These are phyloP conservation scores for Leptoclinus maculatus DNA, from an alignment of 2,797 vertebrate genomes.

Conservation along the genomic window DNA sequence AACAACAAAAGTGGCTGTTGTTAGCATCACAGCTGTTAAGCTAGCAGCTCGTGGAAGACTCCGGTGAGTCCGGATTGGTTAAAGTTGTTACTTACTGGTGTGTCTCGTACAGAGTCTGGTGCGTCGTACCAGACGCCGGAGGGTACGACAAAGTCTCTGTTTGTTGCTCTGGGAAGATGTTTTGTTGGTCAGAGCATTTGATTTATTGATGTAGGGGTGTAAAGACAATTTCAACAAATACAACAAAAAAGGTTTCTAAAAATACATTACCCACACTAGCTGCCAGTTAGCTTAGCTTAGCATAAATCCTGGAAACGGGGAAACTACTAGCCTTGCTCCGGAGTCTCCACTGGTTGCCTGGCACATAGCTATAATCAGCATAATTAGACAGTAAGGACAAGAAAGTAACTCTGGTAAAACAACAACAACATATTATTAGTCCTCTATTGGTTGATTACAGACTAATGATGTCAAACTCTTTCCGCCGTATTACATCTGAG, in stretches of 20 bases:
- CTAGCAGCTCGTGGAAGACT: no score
- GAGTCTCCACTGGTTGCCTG: not conserved
- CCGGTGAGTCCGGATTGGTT: no score
- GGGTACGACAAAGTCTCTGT: no score
- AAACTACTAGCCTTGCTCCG: not conserved
- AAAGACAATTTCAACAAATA: not conserved
- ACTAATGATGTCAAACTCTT: not conserved
- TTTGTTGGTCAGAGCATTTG: no score
- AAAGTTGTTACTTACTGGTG: no score
- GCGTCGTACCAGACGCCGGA: no score
- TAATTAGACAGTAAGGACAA: not conserved
- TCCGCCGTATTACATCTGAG: not conserved
- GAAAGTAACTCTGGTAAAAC: not conserved
- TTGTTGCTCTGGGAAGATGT: no score
- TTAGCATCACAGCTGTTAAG: no score
- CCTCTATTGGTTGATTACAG: not conserved
- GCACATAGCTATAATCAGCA: not conserved
- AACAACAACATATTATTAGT: not conserved
- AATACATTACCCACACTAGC: no score
- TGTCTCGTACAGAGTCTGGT: no score
- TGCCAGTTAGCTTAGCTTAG: constrained; percentile 21
- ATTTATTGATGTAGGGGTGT: no score
- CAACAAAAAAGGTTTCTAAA: not conserved
- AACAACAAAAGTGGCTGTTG: no score
- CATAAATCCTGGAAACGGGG: not conserved